Evolutionary conservation across 2,113 vertebrate species (phyloP).

Genomic region (Pipra filicauda): DNA sequence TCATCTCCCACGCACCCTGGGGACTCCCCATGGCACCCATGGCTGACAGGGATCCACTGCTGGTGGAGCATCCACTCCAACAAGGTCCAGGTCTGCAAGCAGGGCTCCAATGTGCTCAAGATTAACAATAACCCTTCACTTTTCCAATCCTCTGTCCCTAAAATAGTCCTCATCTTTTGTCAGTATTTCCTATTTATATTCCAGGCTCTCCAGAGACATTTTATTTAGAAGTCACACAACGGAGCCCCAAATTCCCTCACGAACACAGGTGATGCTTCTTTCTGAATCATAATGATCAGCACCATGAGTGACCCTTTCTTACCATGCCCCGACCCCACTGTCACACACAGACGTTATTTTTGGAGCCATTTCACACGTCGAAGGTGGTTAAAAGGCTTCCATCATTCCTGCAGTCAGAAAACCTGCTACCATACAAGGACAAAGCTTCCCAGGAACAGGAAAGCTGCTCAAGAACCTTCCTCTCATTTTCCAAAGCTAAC

Average conservation of each 20-base stretch:
- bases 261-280: neutral
- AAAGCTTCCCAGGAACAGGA: neutral
- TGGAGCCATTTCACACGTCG: neutral
- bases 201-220: neutral
- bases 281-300: neutral
- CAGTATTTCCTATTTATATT: neutral
- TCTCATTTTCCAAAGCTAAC: slow-evolving; percentile 9
- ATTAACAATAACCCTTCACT: neutral
- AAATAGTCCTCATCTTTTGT: neutral
- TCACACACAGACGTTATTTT: neutral
- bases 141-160: neutral
- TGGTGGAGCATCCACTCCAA: neutral
- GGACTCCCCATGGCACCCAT: no score
- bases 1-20: neutral
- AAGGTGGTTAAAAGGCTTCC: neutral
- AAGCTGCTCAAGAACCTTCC: neutral
- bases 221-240: neutral
- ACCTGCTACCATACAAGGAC: slow-evolving; percentile 4
- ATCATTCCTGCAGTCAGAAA: neutral
- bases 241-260: neutral
- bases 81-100: accelerated
- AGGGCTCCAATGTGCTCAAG: accelerated
- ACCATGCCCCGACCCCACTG: neutral
- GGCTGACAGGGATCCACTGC: accelerated
- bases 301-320: neutral